Base-by-base conservation (phyloP, 2,113 vertebrate genomes). In the Upupa epops region DNA sequence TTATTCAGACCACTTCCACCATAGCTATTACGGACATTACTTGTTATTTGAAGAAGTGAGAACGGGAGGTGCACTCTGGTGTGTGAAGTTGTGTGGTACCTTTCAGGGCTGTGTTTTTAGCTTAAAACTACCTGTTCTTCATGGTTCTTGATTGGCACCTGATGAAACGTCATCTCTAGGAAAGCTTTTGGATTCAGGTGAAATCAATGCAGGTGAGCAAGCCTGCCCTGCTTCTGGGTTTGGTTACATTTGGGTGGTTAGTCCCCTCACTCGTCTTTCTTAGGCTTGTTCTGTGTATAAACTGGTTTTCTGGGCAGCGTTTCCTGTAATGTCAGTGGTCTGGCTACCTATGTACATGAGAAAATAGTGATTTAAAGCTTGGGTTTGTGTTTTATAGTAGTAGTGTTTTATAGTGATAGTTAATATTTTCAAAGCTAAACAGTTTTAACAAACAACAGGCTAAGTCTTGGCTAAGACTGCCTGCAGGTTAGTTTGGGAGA, bases 181-280 rank as follows among this genome's bases (percentile, higher is more conserved):
- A 74, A 55, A 6, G 46, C 11, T 79, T 31, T 77, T 69, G 25
- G n/a, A 65, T 73, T 71, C 19, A 26, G 48, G 34, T 87, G 54
- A 65, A 69, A 52, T 75, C 40, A 45, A 13, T 78, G 52, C 16
- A 65, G 64, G 28, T 59, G 26, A 52, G 7, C 56, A 40, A 34
- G 8, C 21, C 58, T 32, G 22, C 17, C 5, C 19, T 32, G 3
- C 18, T 55, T 42, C 48, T 83, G 61, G 54, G 16, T 46, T 42
- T 46, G 42, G 37, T 16, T 51, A 12, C 49, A 9, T 11, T 1
- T 32, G 28, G 42, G 11, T 73, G 25, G 54, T 83, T 70, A 55
- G 4, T 49, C 9, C 32, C 4, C 31, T 3, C 3, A 1, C 2
- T 71, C 24, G 2, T 18, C 2, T 48, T 34, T 17, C 5, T 37